Conservation (phyloP, 2,113 vertebrate species). For the Anarhynchus alexandrinus region DNA sequence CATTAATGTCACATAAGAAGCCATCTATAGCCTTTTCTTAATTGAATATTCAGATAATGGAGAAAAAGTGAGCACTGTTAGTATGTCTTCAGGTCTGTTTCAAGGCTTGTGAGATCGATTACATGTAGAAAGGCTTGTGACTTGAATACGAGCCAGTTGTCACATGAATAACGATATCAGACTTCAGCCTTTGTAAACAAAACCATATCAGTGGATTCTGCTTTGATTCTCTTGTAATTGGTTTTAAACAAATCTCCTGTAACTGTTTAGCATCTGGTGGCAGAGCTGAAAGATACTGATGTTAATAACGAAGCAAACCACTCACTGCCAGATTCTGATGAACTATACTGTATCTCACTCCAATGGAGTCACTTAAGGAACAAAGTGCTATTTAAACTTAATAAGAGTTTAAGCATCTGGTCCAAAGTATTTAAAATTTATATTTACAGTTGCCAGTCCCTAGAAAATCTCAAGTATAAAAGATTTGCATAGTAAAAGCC, state of each 20-base stretch:
- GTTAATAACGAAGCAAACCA: not conserved
- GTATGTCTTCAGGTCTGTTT: not conserved
- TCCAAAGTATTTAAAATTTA: not conserved
- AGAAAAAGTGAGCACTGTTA: not conserved
- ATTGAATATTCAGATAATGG: constrained; percentile 14
- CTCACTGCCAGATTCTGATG: not conserved
- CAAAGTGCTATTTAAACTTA: not conserved
- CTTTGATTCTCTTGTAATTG: constrained; percentile 24
- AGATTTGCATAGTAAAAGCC: not conserved
- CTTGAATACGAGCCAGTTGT: not conserved
- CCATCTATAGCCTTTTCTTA: constrained; percentile 19
- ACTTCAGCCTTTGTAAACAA: constrained; percentile 38
- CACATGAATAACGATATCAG: not conserved
- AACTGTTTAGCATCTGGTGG: not conserved
- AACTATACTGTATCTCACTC: not conserved
- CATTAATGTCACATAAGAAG: constrained; percentile 38
- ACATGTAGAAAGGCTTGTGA: not conserved
- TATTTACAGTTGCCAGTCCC: not conserved
- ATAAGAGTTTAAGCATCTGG: not conserved
- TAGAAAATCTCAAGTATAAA: not conserved
- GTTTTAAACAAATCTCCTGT: not conserved
- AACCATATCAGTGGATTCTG: not conserved
- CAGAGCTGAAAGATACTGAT: not conserved
- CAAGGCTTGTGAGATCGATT: not conserved
- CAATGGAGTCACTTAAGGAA: not conserved